A percentile compares a stretch with the other conserved stretches of the same genome.
These are phyloP conservation scores for Bruchidius siliquastri DNA, from an alignment of 2,888 invertebrate species.

Conservation along the genomic window DNA sequence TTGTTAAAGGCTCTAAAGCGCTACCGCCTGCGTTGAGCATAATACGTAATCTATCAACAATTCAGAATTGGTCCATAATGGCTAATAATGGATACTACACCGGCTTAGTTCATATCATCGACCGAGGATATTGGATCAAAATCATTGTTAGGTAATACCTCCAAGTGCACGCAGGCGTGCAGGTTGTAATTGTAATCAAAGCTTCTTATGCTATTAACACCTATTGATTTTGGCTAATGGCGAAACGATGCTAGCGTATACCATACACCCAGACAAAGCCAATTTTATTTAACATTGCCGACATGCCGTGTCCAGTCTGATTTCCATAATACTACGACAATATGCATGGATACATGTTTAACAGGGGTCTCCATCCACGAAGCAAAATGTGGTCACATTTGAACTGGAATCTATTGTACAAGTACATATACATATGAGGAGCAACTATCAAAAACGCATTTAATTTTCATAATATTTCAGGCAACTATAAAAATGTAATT, in stretches of 20 bases:
- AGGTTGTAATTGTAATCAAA: neutral
- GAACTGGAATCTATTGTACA: no score
- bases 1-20: slow-evolving; percentile 33
- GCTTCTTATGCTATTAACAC: neutral
- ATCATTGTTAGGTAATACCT: neutral
- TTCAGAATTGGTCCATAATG: slow-evolving; percentile 27
- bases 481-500: no score
- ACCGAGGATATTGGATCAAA: neutral
- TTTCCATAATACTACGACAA: neutral
- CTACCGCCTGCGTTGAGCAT: slow-evolving; percentile 27
- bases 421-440: no score
- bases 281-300: neutral
- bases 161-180: neutral
- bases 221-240: neutral
- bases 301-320: neutral
- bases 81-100: slow-evolving; percentile 3
- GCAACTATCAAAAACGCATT: no score
- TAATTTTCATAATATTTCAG: no score
- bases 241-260: neutral
- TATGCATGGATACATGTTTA: no score
- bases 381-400: no score
- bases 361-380: no score
- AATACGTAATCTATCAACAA: slow-evolving; percentile 36
- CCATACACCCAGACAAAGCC: neutral
- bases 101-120: neutral